Evolutionary conservation across 2,888 invertebrate genomes (phyloP).

Genomic region (Nycteola revayana): DNA sequence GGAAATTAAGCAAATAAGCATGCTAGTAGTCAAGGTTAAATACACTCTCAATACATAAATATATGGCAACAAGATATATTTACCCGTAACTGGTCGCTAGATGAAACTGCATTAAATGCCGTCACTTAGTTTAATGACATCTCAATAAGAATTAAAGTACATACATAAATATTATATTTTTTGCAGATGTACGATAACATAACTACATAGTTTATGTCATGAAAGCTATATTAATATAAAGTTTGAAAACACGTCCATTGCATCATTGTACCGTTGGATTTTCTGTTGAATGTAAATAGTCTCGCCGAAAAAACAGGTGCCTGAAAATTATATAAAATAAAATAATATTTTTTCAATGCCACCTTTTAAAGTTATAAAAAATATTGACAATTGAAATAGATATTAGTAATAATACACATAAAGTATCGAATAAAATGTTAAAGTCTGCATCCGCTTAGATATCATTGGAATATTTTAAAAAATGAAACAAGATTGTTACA

Average conservation of each 20-base stretch:
- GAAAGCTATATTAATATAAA: conserved; percentile 46
- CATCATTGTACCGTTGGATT: conserved; percentile 50
- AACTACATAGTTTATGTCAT: conserved; percentile 55
- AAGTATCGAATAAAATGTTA: conserved; percentile 30
- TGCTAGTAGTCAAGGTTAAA: conserved; percentile 45
- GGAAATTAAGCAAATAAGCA: conserved; percentile 56
- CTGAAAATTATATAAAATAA: conserved; percentile 64
- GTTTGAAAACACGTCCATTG: conserved; percentile 66
- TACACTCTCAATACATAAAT: conserved; percentile 47
- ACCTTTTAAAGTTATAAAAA: conserved; percentile 48
- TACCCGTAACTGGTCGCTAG: conserved; percentile 54
- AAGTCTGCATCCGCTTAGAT: conserved; percentile 32
- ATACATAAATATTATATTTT: conserved; percentile 73
- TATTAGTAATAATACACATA: conserved; percentile 31
- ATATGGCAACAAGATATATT: conserved; percentile 46
- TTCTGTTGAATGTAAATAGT: conserved; percentile 52
- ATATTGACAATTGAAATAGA: conserved; percentile 45
- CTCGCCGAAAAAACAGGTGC: conserved; percentile 65
- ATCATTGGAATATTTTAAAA: conserved; percentile 20
- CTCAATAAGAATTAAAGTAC: conserved; percentile 55
- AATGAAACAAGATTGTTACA: conserved; percentile 2
- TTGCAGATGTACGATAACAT: conserved; percentile 71
- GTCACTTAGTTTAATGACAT: conserved; percentile 57
- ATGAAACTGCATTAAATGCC: conserved; percentile 64
- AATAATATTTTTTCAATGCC: conserved; percentile 68